Base-by-base conservation (phyloP, 2,113 vertebrate species). In the Mastomys coucha region DNA sequence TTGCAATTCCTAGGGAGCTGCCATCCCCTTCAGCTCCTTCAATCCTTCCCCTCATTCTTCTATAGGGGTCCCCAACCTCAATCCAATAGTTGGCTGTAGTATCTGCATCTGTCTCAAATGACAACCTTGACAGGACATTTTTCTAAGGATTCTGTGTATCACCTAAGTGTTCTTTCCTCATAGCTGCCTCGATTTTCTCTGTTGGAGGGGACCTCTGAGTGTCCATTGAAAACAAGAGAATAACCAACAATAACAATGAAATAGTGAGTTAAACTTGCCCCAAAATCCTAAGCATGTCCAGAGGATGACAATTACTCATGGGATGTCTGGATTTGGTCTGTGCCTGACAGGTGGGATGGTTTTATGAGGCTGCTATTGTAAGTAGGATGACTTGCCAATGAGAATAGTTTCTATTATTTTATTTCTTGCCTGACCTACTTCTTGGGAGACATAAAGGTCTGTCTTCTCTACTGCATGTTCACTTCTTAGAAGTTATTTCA, bases 151-250 rank as follows among this genome's bases (percentile, higher is more conserved):
- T 97, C 78, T 51, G 17, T 90, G 76, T 88, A 82, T 17, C 89
- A 56, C 73, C 60, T 5, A 45, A 90, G 36, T 72, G 24, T 85
- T 93, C 75, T 95, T 91, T 73, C 60, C 91, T 84, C 75, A 72
- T 94, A 24, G 53, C 65, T 97, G 49, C 63, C 93, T 26, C 53
- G 6, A 91, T 97, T 93, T 97, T 77, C 91, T 97, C 60, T 51
- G 10, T 93, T 84, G 94, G 89, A 91, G 89, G 42, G 0, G 0
- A 97, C 8, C 97, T 97, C 85, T 92, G 90, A 95, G 89, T 67
- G 56, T 96, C 97, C 39, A 31, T 92, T 60, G 97, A 91, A 60
- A 92, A 88, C 24, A 85, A 75, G 88, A 97, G 89, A 60, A 13
- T 69, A 60, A 2, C 89, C 96, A 89, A 72, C 73, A 96, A 91